phyloP scores from a whole-genome alignment of 2,888 invertebrate species.

The Tetropium fuscum region DNA sequence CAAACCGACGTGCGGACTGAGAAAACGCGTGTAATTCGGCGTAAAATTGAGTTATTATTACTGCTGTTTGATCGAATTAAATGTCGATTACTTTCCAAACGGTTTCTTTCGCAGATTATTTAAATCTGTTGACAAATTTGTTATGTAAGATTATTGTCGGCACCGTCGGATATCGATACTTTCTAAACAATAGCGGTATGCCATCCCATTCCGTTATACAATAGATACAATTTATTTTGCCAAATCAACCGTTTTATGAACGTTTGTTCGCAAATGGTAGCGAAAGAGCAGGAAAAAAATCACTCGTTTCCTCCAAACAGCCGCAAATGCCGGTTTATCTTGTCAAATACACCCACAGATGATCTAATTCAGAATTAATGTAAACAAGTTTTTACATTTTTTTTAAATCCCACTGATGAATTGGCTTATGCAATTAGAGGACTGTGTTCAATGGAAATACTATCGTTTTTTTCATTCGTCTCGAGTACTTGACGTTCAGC shows the following conservation, averaged over 20 bases:
- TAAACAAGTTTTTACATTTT: too few species aligned
- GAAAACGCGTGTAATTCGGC: conserved; percentile 12
- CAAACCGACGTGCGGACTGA: neutral
- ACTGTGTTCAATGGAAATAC: too few species aligned
- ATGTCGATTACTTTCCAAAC: conserved; percentile 32
- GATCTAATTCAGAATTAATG: too few species aligned
- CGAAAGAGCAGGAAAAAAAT: too few species aligned
- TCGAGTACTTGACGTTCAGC: too few species aligned
- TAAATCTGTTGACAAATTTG: conserved; percentile 22
- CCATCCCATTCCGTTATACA: conserved; percentile 21
- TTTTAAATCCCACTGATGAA: too few species aligned
- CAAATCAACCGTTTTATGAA: conserved; percentile 14
- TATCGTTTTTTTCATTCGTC: too few species aligned
- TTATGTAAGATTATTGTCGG: conserved; percentile 22
- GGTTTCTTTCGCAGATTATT: conserved; percentile 30
- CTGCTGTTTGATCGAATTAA: conserved; percentile 14
- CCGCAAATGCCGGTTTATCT: too few species aligned
- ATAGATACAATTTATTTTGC: conserved; percentile 15
- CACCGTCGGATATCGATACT: conserved; percentile 22
- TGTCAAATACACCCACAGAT: too few species aligned
- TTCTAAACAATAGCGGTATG: conserved; percentile 25
- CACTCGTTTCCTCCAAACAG: too few species aligned
- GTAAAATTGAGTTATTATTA: conserved; percentile 22
- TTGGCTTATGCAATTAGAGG: too few species aligned
- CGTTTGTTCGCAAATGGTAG: too few species aligned